Base-by-base conservation (phyloP, 2,797 vertebrate genomes). In the Microtus agrestis region DNA sequence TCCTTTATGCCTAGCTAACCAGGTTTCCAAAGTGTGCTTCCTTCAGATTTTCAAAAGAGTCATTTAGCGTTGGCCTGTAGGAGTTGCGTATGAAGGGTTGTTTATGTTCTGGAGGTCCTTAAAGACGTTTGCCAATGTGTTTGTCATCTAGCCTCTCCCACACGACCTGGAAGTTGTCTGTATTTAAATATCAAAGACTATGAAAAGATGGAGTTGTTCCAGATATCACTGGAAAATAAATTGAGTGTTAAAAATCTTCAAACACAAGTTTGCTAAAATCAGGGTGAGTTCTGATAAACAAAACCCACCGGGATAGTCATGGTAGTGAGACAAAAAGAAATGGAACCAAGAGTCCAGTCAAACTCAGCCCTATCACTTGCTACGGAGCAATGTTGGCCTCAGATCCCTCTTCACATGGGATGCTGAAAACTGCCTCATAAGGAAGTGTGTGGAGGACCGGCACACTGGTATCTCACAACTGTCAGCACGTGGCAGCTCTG, bases 41-140 rank as follows among this genome's bases (percentile, higher is more conserved):
- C 91, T 96, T 93, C 46, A 95, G 93, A 91, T 90, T 94, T 90
- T 76, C 90, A 95, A 91, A 97, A 96, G 97, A 97, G 96, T 95
- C 80, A 92, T 92, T 91, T 27, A 95, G 91, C 85, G 97, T 96
- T 97, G 91, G 54, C 56, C 5, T 87, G 34, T 93, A 86, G 92
- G 88, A 92, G 82, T 96, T 96, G 89, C 96, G 46, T 25, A 84
- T 97, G 88, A 90, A 1, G 89, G 96, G 96, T 96, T 96, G 54
- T 91, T 51, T 96, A 19, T 94, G 51, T 95, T 97, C 98, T 97
- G 97, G 96, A 97, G 93, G 89, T n/a, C 69, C 96, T 96, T 94
- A 91, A 82, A 92, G 96, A 74, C 74, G 31, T 95, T 98, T 98
- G 73, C 95, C 85, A 94, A 79, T 92, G 65, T 91, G 78, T 82